Evolutionary conservation across 2,888 invertebrate species (phyloP), one percentile per base, ranked within the genome.

Genomic region (Blastobasis adustella): DNA sequence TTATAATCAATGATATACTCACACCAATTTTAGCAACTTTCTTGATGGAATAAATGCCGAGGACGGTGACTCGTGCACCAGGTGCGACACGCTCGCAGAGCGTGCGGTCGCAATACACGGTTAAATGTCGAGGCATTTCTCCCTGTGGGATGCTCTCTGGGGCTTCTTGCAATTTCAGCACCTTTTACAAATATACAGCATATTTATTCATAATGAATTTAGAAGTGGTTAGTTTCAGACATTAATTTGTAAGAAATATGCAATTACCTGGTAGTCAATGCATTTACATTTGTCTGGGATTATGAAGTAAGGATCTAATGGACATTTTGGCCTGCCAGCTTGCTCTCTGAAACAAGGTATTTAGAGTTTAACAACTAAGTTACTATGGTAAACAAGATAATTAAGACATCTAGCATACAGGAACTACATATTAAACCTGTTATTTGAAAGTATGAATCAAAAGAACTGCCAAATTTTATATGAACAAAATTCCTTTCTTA

Each of bases 261-360:
- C 8, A 10, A 38, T 8, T 78, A 88, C 89, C 92, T 99, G 99
- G 75, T 97, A 99, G 84, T 99, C 99, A 37, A 99, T 96, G 79
- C 99, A 99, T 62, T 93, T 92, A 80, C 99, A 99, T 82, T 98
- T 98, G 76, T 99, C 99, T 10, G 99, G 98, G 80, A 99, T 93
- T 58, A 99, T 98, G 78, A 97, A 98, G 79, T 96, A 99, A 1
- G 99, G 99, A 85, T 99, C 99, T 52, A 98, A 76, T 0, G 99
- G 98, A 71, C 99, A 99, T 68, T 96, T 96, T 0, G 96, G 95
- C 50, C 95, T 90, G 37, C 98, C 98, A 55, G 96, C 94, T 90
- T 97, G 97, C 73, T 98, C 98, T 10, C 96, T 96, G 78, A 46
- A 83, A 86, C 45, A 43, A 47, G 40, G 8, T 39, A 6, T 46